Conservation (phyloP, 1,140 invertebrate genomes). For the Tachypleus tridentatus region DNA sequence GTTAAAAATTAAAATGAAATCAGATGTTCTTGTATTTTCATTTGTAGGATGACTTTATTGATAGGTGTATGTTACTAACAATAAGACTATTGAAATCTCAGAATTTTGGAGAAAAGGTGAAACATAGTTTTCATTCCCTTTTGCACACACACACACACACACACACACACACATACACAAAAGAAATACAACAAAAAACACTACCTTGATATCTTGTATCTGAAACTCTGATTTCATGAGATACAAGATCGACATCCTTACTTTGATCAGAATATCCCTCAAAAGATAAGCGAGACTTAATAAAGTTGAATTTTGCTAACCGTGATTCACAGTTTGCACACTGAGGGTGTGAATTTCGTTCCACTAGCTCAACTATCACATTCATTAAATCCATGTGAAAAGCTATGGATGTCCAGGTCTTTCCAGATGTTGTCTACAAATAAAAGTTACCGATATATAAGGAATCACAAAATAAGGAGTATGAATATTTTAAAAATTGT, state of each 20-base stretch:
- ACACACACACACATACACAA: background rate
- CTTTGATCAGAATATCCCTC: conserved; percentile 74
- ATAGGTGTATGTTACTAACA: too few relatives aligned
- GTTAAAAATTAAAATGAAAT: too few relatives aligned
- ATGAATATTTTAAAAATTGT: too few relatives aligned
- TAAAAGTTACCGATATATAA: too few relatives aligned
- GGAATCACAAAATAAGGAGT: too few relatives aligned
- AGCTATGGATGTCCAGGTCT: conserved; percentile 57
- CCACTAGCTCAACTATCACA: conserved; percentile 58
- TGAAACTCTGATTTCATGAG: conserved; percentile 74
- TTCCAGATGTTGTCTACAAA: conserved; percentile 13
- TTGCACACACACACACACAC: too few relatives aligned
- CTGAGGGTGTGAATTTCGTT: conserved; percentile 24
- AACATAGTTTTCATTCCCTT: background rate
- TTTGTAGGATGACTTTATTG: too few relatives aligned
- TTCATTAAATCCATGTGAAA: conserved; percentile 76
- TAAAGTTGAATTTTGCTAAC: conserved; percentile 79
- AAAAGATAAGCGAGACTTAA: conserved; percentile 70
- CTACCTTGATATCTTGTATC: conserved; percentile 56
- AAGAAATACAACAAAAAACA: conserved; percentile 5
- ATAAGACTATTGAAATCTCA: too few relatives aligned
- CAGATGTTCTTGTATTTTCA: too few relatives aligned
- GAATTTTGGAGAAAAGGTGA: background rate
- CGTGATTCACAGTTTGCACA: conserved; percentile 31
- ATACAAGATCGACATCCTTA: conserved; percentile 84